Percentiles rank a stretch among this genome's conserved stretches.
phyloP scores from a whole-genome alignment of 2,888 invertebrate species.

The Slavum lentiscoides region DNA sequence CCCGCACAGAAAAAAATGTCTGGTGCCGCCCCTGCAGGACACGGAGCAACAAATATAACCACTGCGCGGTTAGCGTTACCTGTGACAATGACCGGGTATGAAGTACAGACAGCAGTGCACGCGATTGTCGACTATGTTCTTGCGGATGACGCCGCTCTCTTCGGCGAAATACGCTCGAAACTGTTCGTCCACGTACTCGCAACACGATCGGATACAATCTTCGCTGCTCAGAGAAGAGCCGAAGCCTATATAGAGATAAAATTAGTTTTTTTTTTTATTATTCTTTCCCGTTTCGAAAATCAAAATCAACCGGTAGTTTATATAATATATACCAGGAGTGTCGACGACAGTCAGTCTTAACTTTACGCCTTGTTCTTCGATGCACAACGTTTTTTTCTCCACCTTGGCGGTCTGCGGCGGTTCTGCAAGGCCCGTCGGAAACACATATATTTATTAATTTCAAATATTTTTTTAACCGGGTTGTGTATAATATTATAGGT shows the following conservation, averaged over 20 bases:
- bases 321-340: too few species aligned
- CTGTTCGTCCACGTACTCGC: slow-evolving; percentile 90
- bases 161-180: slow-evolving; percentile 76
- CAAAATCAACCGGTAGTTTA: slow-evolving; percentile 50
- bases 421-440: slow-evolving; percentile 34
- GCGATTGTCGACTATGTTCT: slow-evolving; percentile 93
- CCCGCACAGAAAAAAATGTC: too few species aligned
- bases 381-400: slow-evolving; percentile 82
- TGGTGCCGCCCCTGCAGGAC: too few species aligned
- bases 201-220: slow-evolving; percentile 90
- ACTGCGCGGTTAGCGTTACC: slow-evolving; percentile 64
- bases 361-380: slow-evolving; percentile 91
- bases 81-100: slow-evolving; percentile 92
- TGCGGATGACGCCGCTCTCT: slow-evolving; percentile 91
- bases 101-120: slow-evolving; percentile 96
- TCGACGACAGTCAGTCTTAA: slow-evolving; percentile 89
- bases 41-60: too few species aligned
- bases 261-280: background rate
- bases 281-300: background rate
- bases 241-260: slow-evolving; percentile 68
- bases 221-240: slow-evolving; percentile 92
- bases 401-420: slow-evolving; percentile 64
- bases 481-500: background rate
- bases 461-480: too few species aligned
- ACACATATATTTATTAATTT: background rate